Percentiles rank a stretch among this genome's conserved stretches.
Evolutionary conservation across 2,888 invertebrate species (phyloP).

Genomic region (Embidobia sp.): DNA sequence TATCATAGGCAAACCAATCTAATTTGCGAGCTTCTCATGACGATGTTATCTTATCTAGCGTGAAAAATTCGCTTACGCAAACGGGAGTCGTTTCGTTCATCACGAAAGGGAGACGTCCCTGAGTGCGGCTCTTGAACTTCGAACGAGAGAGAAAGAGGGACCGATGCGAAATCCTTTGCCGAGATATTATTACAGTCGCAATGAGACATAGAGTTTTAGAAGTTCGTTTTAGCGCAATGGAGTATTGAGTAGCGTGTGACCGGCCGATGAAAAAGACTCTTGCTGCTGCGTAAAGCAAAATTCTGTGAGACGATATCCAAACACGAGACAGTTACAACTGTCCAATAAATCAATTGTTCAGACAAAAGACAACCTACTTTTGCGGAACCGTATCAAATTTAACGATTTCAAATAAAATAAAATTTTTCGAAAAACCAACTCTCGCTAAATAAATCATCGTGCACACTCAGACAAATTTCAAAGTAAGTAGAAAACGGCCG

Average conservation of each 20-base stretch:
- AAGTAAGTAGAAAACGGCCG: no score
- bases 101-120: slow-evolving; percentile 75
- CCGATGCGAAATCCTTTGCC: slow-evolving; percentile 72
- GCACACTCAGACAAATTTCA: no score
- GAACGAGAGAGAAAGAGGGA: slow-evolving; percentile 65
- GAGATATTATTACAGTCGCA: slow-evolving; percentile 80
- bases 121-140: slow-evolving; percentile 81
- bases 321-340: slow-evolving; percentile 20
- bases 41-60: slow-evolving; percentile 76
- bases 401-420: no score
- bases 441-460: no score
- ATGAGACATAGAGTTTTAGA: slow-evolving; percentile 62
- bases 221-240: slow-evolving; percentile 69
- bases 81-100: slow-evolving; percentile 67
- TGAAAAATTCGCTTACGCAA: slow-evolving; percentile 78
- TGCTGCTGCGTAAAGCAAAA: slow-evolving; percentile 74
- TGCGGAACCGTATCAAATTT: no score
- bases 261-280: slow-evolving; percentile 72
- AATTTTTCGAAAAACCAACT: no score
- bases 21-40: slow-evolving; percentile 66
- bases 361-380: slow-evolving; percentile 3
- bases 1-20: slow-evolving; percentile 57
- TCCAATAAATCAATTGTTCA: slow-evolving; percentile 42
- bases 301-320: slow-evolving; percentile 68
- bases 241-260: slow-evolving; percentile 81